Evolutionary conservation across 1,140 invertebrate genomes (phyloP), one percentile per base, ranked within the genome.

Genomic region (Ips typographus): DNA sequence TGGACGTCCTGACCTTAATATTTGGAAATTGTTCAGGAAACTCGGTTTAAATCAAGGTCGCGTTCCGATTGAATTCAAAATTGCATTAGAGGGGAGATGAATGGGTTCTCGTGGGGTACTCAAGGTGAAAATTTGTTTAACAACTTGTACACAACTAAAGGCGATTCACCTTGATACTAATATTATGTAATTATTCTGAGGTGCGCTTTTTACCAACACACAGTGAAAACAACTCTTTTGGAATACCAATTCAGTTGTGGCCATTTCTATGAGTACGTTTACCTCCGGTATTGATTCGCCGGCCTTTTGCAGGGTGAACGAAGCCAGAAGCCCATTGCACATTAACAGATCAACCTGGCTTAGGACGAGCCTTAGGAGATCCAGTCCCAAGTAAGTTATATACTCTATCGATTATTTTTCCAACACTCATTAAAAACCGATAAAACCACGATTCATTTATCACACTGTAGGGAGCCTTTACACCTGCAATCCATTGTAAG

Each of bases 271-370:
- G 22, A 22, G 22, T 22, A 22, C 22, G 22, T 22, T 22, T 22
- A 22, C 22, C 22, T 22, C 22, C 22, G 22, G 22, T 22, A 22
- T 44, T 77, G 22, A 22, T 22, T 22, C 22, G 22, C 22, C 22
- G 22, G 22, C 22, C 22, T 22, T 22, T 22, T 77, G 39, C 67
- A 78, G 78, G 38, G 69, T 55, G 36, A 66, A 70, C 57, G 68
- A 70, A 53, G 65, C 70, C 40, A 60, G 72, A 66, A 76, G 71
- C 53, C 73, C 75, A n/a, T 68, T 65, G 38, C 71, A 73, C 39
- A 84, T 90, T 71, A 87, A 87, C 73, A 82, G 89, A 73, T 87
- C 92, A 76, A 89, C 90, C 47, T 93, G 91, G 91, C 83, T 89
- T 40, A 83, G 90, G 74, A 91, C 88, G 39, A 93, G 91, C 74